Evolutionary conservation across 2,113 vertebrate species (phyloP).

Genomic region (Scartelaos histophorus): DNA sequence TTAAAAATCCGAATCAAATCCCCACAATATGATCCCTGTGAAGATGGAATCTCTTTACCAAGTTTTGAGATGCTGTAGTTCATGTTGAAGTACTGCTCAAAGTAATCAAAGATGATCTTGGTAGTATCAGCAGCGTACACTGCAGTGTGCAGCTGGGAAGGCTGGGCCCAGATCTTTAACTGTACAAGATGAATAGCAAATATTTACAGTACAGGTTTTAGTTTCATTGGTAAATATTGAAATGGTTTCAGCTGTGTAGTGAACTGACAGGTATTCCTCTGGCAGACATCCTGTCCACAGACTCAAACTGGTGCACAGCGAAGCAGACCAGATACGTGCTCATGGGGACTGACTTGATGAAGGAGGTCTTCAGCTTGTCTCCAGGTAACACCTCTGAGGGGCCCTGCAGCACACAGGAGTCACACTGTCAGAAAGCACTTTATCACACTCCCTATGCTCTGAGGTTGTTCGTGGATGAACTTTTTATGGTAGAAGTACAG

Average conservation of each 20-base stretch:
- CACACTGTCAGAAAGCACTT: not conserved
- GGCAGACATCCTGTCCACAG: slow-evolving; percentile 56
- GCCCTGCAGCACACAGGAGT: slow-evolving; percentile 59
- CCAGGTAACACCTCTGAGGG: not conserved
- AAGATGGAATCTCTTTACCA: slow-evolving; percentile 70
- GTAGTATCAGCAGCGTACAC: slow-evolving; percentile 86
- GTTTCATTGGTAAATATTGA: not conserved
- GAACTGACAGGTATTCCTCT: slow-evolving; percentile 76
- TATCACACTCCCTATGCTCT: not conserved
- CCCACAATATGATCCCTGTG: not conserved
- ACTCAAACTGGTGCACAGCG: slow-evolving; percentile 85
- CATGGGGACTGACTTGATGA: slow-evolving; percentile 87
- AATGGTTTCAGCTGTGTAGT: not conserved
- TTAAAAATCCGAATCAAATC: not conserved
- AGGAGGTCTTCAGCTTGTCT: slow-evolving; percentile 76
- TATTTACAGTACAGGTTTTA: not conserved
- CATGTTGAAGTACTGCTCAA: slow-evolving; percentile 91
- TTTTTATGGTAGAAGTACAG: no score
- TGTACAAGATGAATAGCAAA: slow-evolving; percentile 53
- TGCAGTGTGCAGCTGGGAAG: slow-evolving; percentile 84
- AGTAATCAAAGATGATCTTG: slow-evolving; percentile 86
- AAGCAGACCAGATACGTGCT: slow-evolving; percentile 97
- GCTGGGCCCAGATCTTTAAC: slow-evolving; percentile 91
- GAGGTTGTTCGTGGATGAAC: no score
- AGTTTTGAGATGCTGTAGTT: slow-evolving; percentile 88